phyloP scores from a whole-genome alignment of 2,888 invertebrate genomes.

The Beris chalybata region DNA sequence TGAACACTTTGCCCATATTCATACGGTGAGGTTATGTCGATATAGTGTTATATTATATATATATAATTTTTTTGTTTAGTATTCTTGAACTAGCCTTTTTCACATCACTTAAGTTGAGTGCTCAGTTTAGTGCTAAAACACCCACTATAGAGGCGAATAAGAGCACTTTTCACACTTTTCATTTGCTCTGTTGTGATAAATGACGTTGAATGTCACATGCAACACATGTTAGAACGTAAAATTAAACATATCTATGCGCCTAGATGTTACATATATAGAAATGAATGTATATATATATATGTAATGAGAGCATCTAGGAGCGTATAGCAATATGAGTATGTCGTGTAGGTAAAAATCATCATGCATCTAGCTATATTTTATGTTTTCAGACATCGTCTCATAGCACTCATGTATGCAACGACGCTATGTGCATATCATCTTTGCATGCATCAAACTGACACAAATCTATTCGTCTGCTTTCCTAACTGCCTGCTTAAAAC shows the following conservation, averaged over 20 bases:
- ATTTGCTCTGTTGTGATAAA: slow-evolving; percentile 24
- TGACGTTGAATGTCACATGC: slow-evolving; percentile 16
- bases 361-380: too few relatives aligned
- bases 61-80: background rate
- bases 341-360: too few relatives aligned
- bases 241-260: background rate
- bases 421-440: too few relatives aligned
- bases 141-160: slow-evolving; percentile 41
- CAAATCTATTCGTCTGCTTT: background rate
- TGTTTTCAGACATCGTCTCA: too few relatives aligned
- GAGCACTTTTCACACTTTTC: slow-evolving; percentile 37
- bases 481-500: slow-evolving; percentile 17
- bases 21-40: too few relatives aligned
- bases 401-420: too few relatives aligned
- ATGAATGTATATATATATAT: background rate
- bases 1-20: too few relatives aligned
- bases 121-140: slow-evolving; percentile 47
- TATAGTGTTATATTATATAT: background rate
- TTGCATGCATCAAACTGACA: too few relatives aligned
- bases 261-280: background rate
- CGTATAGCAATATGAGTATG: too few relatives aligned
- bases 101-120: slow-evolving; percentile 47
- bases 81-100: slow-evolving; percentile 38
- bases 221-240: slow-evolving; percentile 8
- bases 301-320: background rate